Evolutionary conservation across 2,113 vertebrate species (phyloP).

Genomic region (Hylia prasina): DNA sequence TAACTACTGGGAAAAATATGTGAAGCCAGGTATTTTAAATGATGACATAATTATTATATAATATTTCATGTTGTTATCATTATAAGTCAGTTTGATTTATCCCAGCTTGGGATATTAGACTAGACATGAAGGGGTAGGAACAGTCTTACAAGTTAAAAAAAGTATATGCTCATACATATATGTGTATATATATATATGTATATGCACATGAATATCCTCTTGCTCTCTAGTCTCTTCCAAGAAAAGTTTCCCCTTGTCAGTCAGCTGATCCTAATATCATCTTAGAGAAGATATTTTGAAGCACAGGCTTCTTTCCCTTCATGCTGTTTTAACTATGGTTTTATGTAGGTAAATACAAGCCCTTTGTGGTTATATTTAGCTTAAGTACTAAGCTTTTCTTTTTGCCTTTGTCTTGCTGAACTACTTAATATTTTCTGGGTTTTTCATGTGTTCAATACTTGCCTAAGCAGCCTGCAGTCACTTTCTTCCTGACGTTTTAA

Average conservation of each 20-base stretch:
- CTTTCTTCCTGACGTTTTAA: neutral
- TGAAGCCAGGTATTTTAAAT: constrained; percentile 32
- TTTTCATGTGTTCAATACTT: neutral
- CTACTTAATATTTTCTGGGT: neutral
- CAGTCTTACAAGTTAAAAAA: constrained; percentile 31
- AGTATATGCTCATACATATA: neutral
- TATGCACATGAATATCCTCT: constrained; percentile 58
- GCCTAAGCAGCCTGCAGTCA: neutral
- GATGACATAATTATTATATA: constrained; percentile 25
- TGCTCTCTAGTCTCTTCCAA: constrained; percentile 53
- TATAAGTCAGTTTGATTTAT: constrained; percentile 63
- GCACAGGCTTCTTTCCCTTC: constrained; percentile 31
- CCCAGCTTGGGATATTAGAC: constrained; percentile 58
- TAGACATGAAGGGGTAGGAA: constrained; percentile 56
- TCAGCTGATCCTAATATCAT: constrained; percentile 59
- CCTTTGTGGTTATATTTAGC: neutral
- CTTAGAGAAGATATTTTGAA: constrained; percentile 58
- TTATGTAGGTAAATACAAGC: neutral
- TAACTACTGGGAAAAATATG: neutral
- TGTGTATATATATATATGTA: neutral
- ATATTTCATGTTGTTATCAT: constrained; percentile 33
- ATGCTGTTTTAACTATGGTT: neutral
- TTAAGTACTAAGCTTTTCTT: neutral
- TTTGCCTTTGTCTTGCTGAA: neutral
- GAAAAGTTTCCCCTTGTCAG: constrained; percentile 63